Evolutionary conservation across 2,797 vertebrate species (phyloP).

Genomic region (Dicrostonyx torquatus): DNA sequence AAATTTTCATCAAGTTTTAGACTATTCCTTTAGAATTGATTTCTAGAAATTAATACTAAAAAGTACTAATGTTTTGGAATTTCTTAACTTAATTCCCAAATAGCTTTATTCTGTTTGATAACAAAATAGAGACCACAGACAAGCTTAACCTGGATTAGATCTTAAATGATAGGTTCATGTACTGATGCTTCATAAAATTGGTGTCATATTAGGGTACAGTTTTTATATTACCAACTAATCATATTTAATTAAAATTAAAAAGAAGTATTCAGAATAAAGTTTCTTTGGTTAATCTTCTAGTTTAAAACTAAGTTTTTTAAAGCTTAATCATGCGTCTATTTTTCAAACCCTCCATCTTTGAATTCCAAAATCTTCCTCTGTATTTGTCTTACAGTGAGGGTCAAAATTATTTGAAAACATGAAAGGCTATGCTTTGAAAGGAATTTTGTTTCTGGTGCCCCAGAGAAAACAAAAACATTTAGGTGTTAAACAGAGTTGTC

Average conservation of each 20-base stretch:
- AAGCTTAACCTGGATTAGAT: background rate
- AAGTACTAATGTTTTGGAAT: background rate
- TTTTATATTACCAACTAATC: background rate
- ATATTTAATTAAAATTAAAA: background rate
- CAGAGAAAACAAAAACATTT: background rate
- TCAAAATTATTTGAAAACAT: background rate
- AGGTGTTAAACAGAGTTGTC: background rate
- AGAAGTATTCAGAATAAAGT: background rate
- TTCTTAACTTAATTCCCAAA: slow-evolving; percentile 23
- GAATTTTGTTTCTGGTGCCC: background rate
- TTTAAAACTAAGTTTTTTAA: background rate
- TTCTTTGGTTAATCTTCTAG: background rate
- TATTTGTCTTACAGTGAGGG: background rate
- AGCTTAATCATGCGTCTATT: background rate
- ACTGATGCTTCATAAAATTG: background rate
- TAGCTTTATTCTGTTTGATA: slow-evolving; percentile 7
- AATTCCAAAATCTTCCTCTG: background rate
- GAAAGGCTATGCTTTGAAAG: background rate
- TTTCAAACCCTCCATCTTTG: rapidly evolving
- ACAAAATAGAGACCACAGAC: background rate
- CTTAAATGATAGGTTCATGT: background rate
- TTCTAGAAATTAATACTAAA: slow-evolving; percentile 25
- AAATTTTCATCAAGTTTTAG: slow-evolving; percentile 27
- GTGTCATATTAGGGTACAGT: background rate
- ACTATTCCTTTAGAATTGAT: slow-evolving; percentile 3